These are phyloP conservation scores for Halocaridina rubra DNA, from an alignment of 2,888 invertebrate species.

Conservation along the genomic window DNA sequence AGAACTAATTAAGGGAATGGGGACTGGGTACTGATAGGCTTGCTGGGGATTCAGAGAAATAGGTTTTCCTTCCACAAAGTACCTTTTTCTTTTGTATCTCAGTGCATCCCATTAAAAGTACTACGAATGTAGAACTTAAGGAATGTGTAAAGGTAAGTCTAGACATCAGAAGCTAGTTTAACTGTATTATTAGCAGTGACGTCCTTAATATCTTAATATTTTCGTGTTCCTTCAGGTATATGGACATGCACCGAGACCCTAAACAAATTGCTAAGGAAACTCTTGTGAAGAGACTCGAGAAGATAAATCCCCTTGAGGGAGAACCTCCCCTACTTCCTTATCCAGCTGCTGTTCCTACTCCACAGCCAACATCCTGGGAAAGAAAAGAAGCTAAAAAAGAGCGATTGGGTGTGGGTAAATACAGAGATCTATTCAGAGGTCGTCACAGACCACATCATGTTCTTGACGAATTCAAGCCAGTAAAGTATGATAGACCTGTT, in stretches of 20 bases:
- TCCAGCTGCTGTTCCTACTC: slow-evolving; percentile 30
- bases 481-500: too few species aligned
- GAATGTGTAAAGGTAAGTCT: too few species aligned
- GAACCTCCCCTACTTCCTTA: slow-evolving; percentile 70
- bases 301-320: slow-evolving; percentile 83
- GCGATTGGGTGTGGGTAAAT: slow-evolving; percentile 39
- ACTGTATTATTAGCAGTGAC: too few species aligned
- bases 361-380: slow-evolving; percentile 31
- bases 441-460: slow-evolving; percentile 22
- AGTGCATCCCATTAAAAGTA: too few species aligned
- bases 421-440: slow-evolving; percentile 45
- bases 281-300: slow-evolving; percentile 81
- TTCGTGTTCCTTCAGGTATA: slow-evolving; percentile 74
- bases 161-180: too few species aligned
- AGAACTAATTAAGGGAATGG: too few species aligned
- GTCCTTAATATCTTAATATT: not conserved
- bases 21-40: too few species aligned
- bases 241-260: slow-evolving; percentile 92
- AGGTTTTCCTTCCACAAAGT: too few species aligned
- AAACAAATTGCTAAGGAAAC: slow-evolving; percentile 92
- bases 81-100: too few species aligned
- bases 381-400: slow-evolving; percentile 32
- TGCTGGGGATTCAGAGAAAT: too few species aligned
- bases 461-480: not conserved
- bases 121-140: too few species aligned